Evolutionary conservation across 2,888 invertebrate genomes (phyloP).

Genomic region (Ophraella communa): DNA sequence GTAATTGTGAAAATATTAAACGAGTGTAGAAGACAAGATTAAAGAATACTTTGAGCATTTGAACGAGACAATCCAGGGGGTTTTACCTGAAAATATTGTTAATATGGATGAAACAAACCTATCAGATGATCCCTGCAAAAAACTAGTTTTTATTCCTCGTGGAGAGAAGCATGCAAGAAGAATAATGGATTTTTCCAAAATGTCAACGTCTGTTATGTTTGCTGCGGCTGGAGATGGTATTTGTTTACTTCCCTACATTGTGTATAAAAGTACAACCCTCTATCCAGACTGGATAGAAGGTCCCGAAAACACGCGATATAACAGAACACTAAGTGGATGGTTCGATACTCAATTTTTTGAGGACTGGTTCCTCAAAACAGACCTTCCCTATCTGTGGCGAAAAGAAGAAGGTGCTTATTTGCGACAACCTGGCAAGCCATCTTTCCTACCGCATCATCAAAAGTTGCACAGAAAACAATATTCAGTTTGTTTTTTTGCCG

Average conservation of each 20-base stretch:
- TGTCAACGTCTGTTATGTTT: background rate
- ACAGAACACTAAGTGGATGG: background rate
- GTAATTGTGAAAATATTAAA: too few relatives aligned
- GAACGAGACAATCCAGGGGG: too few relatives aligned
- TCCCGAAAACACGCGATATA: background rate
- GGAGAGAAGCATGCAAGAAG: background rate
- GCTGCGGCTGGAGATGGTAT: background rate
- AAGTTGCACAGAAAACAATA: too few relatives aligned
- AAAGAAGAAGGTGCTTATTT: background rate
- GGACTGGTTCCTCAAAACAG: too few relatives aligned
- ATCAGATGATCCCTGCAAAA: background rate
- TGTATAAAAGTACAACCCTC: background rate
- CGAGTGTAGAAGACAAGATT: too few relatives aligned
- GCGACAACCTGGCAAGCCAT: too few relatives aligned
- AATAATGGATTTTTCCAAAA: background rate
- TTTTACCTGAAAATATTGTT: background rate
- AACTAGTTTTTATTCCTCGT: background rate
- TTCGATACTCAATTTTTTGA: too few relatives aligned
- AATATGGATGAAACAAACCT: background rate
- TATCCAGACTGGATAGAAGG: background rate
- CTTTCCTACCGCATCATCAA: too few relatives aligned
- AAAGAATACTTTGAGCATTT: too few relatives aligned
- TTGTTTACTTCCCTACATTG: background rate
- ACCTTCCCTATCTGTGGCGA: background rate
- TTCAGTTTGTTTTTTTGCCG: too few relatives aligned